These are phyloP conservation scores for Prunella himalayana DNA, from an alignment of 2,113 vertebrate species.

Conservation along the genomic window DNA sequence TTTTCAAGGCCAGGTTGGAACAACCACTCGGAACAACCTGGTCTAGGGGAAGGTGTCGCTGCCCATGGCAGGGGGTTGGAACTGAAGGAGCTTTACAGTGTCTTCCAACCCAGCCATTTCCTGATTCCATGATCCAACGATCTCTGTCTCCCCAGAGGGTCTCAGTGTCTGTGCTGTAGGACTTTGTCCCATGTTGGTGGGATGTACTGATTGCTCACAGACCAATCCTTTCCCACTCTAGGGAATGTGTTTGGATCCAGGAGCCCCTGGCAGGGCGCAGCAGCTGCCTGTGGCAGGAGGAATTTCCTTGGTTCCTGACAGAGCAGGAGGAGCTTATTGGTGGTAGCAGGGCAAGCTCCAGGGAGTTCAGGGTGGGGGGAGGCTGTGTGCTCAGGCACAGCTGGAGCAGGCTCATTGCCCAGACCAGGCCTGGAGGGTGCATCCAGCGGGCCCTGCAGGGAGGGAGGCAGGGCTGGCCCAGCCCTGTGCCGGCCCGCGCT, in stretches of 20 bases:
- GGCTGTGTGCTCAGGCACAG: neutral
- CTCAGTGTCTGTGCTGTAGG: neutral
- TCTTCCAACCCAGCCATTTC: neutral
- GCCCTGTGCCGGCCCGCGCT: fast-evolving
- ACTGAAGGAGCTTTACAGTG: neutral
- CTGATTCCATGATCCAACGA: neutral
- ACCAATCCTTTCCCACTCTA: neutral
- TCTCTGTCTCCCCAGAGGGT: neutral
- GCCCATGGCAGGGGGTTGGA: neutral
- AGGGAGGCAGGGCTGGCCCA: neutral
- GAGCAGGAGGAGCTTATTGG: neutral
- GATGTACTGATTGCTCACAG: neutral
- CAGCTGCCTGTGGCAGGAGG: neutral
- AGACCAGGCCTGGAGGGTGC: neutral
- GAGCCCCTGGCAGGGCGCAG: neutral
- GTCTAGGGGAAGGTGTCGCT: neutral
- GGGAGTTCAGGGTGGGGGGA: neutral
- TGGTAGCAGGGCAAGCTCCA: neutral
- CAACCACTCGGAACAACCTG: neutral
- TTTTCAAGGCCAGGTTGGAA: neutral
- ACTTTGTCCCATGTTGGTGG: fast-evolving
- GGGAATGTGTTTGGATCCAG: neutral
- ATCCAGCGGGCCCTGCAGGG: too few species aligned
- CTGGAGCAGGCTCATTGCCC: neutral
- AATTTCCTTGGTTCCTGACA: neutral